Evolutionary conservation across 2,113 vertebrate species (phyloP).

Genomic region (Sigmodon hispidus): DNA sequence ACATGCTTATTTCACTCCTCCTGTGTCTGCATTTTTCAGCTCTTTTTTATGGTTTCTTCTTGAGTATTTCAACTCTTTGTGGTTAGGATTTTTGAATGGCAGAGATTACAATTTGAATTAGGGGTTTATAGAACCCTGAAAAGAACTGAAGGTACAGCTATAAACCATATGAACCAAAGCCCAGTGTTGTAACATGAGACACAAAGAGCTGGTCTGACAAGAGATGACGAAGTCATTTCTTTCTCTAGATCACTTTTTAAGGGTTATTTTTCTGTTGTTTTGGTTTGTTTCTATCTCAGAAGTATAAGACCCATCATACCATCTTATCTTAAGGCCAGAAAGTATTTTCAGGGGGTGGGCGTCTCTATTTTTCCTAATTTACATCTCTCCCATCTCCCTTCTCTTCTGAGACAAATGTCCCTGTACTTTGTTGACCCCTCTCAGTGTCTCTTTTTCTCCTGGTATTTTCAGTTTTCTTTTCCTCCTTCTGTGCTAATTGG

Average conservation of each 20-base stretch:
- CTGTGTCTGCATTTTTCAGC: background rate
- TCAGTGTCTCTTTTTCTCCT: background rate
- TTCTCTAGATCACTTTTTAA: background rate
- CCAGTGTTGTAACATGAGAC: background rate
- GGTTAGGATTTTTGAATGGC: slow-evolving; percentile 48
- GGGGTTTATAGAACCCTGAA: background rate
- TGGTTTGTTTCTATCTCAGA: background rate
- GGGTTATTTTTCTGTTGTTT: background rate
- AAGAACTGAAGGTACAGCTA: background rate
- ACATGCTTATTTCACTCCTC: background rate
- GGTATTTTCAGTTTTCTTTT: background rate
- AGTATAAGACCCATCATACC: background rate
- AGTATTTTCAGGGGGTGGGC: background rate
- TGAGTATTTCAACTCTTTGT: slow-evolving; percentile 14
- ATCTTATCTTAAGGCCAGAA: background rate
- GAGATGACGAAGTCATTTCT: background rate
- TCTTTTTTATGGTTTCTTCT: slow-evolving; percentile 2
- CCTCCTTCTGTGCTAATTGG: background rate
- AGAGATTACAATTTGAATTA: slow-evolving; percentile 44
- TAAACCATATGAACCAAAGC: background rate
- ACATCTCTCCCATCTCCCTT: background rate
- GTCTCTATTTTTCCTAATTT: background rate
- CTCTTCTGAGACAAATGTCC: background rate
- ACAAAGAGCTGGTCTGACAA: background rate
- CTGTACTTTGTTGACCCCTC: accelerated